Conservation (phyloP, 2,888 invertebrate genomes). For the Apamea monoglypha region DNA sequence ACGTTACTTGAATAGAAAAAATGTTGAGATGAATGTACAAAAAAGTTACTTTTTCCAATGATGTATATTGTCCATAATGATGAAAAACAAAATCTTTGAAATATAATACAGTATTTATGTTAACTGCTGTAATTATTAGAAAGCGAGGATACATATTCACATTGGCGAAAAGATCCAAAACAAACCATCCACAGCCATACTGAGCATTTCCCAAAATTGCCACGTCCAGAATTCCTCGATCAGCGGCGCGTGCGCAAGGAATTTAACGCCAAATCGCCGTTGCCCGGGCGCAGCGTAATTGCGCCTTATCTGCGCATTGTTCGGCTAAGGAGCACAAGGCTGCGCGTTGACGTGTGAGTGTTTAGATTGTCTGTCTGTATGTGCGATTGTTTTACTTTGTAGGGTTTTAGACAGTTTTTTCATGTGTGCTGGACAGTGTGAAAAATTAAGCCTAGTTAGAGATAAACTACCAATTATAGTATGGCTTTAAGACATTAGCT, state of each 20-base stretch:
- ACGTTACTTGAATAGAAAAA: neutral
- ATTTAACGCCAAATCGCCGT: slow-evolving; percentile 87
- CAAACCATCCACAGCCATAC: neutral
- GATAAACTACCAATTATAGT: neutral
- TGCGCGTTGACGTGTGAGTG: slow-evolving; percentile 82
- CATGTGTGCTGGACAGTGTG: slow-evolving; percentile 49
- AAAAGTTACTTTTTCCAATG: too few species aligned
- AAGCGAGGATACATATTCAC: neutral
- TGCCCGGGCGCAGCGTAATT: slow-evolving; percentile 85
- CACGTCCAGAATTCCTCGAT: slow-evolving; percentile 49
- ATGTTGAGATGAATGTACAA: too few species aligned
- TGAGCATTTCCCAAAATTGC: slow-evolving; percentile 37
- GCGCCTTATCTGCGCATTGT: slow-evolving; percentile 88
- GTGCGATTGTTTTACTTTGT: slow-evolving; percentile 68
- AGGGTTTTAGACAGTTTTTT: slow-evolving; percentile 55
- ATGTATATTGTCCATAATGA: too few species aligned
- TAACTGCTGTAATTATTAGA: neutral
- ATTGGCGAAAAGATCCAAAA: neutral
- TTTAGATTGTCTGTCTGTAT: slow-evolving; percentile 70
- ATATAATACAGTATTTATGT: neutral
- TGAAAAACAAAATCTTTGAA: too few species aligned
- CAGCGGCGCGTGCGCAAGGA: slow-evolving; percentile 78
- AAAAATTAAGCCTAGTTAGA: slow-evolving; percentile 25
- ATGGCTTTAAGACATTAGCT: neutral
- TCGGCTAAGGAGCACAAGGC: slow-evolving; percentile 87